phyloP scores from a whole-genome alignment of 2,797 vertebrate species.

The Pantherophis alleghaniensis region DNA sequence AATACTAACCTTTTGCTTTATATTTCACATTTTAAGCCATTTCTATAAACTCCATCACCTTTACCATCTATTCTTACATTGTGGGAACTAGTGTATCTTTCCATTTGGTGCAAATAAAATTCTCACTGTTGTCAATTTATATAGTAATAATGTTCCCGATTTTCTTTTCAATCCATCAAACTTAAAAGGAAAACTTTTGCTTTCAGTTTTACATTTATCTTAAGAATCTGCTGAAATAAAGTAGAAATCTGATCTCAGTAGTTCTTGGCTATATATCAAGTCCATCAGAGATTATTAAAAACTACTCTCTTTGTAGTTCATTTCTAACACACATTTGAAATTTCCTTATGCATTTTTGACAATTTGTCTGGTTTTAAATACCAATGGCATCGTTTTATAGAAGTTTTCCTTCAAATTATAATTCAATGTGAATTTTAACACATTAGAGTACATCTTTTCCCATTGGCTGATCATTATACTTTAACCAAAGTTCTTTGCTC shows the following conservation, averaged over 20 bases:
- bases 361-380: no score
- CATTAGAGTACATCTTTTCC: not conserved
- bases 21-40: not conserved
- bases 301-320: no score
- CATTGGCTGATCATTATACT: not conserved
- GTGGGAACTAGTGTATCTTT: not conserved
- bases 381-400: no score
- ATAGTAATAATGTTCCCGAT: not conserved
- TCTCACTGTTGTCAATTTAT: not conserved
- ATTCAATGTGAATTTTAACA: not conserved
- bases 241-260: no score
- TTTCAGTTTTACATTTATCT: not conserved
- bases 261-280: no score
- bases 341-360: no score
- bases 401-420: not conserved
- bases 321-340: no score
- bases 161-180: not conserved
- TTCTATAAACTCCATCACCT: not conserved
- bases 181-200: not conserved
- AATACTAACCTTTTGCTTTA: not conserved
- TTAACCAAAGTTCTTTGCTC: not conserved
- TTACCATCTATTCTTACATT: not conserved
- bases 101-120: not conserved
- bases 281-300: no score
- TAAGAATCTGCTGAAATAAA: no score